These are phyloP conservation scores for Hippoglossus hippoglossus DNA, from an alignment of 2,797 vertebrate species.

Conservation along the genomic window DNA sequence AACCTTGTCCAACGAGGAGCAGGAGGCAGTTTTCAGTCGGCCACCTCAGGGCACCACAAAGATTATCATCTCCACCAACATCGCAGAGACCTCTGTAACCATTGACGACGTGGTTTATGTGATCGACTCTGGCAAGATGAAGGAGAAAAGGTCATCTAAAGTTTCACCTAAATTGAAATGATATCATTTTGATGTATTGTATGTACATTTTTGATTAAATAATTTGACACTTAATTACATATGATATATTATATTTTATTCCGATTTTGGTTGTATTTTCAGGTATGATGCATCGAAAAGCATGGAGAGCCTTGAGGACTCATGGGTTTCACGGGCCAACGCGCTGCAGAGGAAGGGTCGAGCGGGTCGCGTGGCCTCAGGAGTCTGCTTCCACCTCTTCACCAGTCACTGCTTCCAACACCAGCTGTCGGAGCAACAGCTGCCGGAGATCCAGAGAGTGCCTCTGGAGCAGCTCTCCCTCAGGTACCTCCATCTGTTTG, in stretches of 20 bases:
- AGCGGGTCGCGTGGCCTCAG: slow-evolving; percentile 95
- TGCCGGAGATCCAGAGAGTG: slow-evolving; percentile 96
- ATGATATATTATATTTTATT: no score
- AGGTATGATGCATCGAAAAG: slow-evolving; percentile 96
- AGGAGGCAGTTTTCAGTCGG: slow-evolving; percentile 93
- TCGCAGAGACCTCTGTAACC: slow-evolving; percentile 97
- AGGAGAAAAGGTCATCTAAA: slow-evolving; percentile 91
- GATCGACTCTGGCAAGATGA: slow-evolving; percentile 98
- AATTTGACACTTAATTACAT: no score
- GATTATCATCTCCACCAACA: slow-evolving; percentile 99
- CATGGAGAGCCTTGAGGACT: slow-evolving; percentile 98
- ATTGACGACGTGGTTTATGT: slow-evolving; percentile 98
- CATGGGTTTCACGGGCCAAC: slow-evolving; percentile 94
- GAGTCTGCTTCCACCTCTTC: slow-evolving; percentile 97
- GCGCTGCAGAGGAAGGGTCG: slow-evolving; percentile 95
- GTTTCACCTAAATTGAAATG: background rate
- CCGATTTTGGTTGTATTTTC: background rate
- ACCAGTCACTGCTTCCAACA: slow-evolving; percentile 94
- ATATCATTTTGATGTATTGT: background rate
- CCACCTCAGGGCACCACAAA: slow-evolving; percentile 91
- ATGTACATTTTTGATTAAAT: no score
- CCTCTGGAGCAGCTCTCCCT: slow-evolving; percentile 97
- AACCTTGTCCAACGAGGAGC: slow-evolving; percentile 94
- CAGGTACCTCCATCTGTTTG: slow-evolving; percentile 79
- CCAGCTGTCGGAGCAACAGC: slow-evolving; percentile 92